These are phyloP conservation scores for Gymnopithys bicolor DNA, from an alignment of 2,797 vertebrate genomes.

Conservation along the genomic window DNA sequence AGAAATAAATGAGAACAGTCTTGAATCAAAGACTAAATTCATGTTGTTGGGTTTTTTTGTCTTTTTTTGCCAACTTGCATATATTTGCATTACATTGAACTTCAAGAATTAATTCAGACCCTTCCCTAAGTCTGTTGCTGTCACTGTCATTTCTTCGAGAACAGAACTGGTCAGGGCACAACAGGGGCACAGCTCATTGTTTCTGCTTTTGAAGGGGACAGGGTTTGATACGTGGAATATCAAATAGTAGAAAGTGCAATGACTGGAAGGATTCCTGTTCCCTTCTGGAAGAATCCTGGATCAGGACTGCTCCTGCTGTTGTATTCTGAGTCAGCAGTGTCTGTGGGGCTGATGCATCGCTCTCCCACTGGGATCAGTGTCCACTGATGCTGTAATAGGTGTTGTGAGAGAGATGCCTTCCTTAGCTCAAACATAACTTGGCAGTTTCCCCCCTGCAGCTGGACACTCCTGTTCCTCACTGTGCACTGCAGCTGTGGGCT, in stretches of 20 bases:
- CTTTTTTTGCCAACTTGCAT: background rate
- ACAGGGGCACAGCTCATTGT: background rate
- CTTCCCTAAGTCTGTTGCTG: background rate
- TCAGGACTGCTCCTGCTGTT: background rate
- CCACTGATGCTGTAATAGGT: background rate
- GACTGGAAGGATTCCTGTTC: background rate
- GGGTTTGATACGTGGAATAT: background rate
- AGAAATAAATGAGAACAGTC: background rate
- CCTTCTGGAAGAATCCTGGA: background rate
- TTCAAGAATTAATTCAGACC: background rate
- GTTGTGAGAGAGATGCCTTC: background rate
- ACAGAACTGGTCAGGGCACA: background rate
- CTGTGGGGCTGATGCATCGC: background rate
- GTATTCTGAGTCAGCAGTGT: background rate
- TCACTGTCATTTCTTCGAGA: background rate
- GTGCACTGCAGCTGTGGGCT: background rate
- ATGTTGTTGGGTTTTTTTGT: background rate
- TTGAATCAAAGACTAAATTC: background rate
- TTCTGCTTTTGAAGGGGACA: background rate
- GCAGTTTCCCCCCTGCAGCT: background rate
- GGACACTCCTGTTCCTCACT: background rate
- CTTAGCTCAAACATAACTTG: background rate
- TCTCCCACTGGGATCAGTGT: background rate
- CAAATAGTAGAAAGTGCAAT: background rate
- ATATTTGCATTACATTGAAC: background rate